Percentiles rank a stretch among this genome's conserved stretches.
These are phyloP conservation scores for Oasisia sp. DNA, from an alignment of 2,888 invertebrate genomes.

Conservation along the genomic window DNA sequence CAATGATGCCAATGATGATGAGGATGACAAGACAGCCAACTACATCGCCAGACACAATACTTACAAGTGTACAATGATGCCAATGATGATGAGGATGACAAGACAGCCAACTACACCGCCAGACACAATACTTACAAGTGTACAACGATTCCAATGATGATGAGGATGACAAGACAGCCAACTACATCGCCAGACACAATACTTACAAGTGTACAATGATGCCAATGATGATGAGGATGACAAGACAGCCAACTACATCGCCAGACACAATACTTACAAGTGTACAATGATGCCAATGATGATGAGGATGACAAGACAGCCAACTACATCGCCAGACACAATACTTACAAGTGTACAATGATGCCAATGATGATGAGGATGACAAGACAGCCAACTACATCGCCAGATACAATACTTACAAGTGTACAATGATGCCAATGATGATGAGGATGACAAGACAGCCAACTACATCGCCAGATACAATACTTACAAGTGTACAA, in stretches of 20 bases:
- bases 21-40: background rate
- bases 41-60: background rate
- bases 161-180: background rate
- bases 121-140: background rate
- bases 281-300: background rate
- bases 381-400: background rate
- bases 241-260: background rate
- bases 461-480: too few species aligned
- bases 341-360: background rate
- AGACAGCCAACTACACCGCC: background rate
- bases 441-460: too few species aligned
- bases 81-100: background rate
- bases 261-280: background rate
- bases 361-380: background rate
- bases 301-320: background rate
- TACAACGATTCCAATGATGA: constrained; percentile 8
- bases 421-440: too few species aligned
- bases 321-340: too few species aligned
- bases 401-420: too few species aligned
- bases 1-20: background rate
- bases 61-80: constrained; percentile 3
- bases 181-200: background rate
- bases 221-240: background rate
- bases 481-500: background rate
- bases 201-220: constrained; percentile 7